A percentile compares a stretch with the other conserved stretches of the same genome.
These are phyloP conservation scores for Cetonia aurata DNA, from an alignment of 2,888 invertebrate species.

Conservation along the genomic window DNA sequence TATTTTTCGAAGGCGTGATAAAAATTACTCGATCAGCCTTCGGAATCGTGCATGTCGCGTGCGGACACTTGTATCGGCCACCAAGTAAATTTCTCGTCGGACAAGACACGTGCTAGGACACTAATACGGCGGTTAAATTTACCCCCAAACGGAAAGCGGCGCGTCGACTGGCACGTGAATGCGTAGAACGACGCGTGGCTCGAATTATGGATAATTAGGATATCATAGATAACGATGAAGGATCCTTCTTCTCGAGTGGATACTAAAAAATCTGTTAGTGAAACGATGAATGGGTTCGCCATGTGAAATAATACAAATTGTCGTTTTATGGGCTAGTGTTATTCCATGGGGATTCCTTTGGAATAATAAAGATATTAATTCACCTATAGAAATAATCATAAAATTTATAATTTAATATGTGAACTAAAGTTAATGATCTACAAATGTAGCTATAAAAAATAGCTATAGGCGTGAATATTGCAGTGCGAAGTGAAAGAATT, in stretches of 20 bases:
- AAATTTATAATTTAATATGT: too few species aligned
- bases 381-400: too few species aligned
- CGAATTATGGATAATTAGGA: slow-evolving; percentile 26
- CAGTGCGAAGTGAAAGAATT: too few species aligned
- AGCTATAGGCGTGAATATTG: too few species aligned
- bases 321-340: neutral
- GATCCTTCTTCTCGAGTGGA: slow-evolving; percentile 4
- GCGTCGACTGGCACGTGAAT: slow-evolving; percentile 13
- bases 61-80: slow-evolving; percentile 12
- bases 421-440: too few species aligned
- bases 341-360: neutral
- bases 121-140: slow-evolving; percentile 11
- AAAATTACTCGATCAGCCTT: neutral
- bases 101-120: slow-evolving; percentile 14
- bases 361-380: slow-evolving; percentile 2
- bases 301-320: neutral
- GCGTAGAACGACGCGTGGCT: slow-evolving; percentile 9
- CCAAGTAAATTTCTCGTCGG: slow-evolving; percentile 18
- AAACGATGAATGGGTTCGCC: neutral
- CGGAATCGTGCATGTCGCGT: slow-evolving; percentile 1
- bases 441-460: too few species aligned
- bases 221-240: slow-evolving; percentile 11
- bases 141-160: neutral
- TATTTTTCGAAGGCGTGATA: slow-evolving; percentile 4
- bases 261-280: slow-evolving; percentile 7